Base-by-base conservation (phyloP, 2,888 invertebrate genomes). In the Mactromeris polynyma region DNA sequence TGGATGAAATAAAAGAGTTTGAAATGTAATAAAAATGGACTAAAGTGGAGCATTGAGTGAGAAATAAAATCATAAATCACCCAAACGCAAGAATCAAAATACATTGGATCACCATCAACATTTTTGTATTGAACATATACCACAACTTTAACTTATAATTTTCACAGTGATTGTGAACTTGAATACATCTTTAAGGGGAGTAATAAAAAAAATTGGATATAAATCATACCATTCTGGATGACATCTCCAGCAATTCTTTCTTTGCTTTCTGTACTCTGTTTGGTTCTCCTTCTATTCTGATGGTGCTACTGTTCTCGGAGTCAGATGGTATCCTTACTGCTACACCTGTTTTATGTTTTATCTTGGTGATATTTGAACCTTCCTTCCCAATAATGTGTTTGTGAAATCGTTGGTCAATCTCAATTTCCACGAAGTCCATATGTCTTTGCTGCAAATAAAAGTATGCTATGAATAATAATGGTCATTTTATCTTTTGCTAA, bases 381-480 rank as follows among this genome's bases (percentile, higher is more conserved):
- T 97, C 98, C 97, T 99, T 99, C 93, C 99, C 99, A 97, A 99
- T 99, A 97, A 99, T 99, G 97, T 99, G 99, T 97, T 99, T 99
- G 97, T 99, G 99, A 97, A 96, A 96, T 93, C 95, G 96, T 87
- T 95, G 96, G 89, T 96, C 96, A 83, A 96, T 93, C 85, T 95
- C 91, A 81, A 96, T 93, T 92, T 96, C 96, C 69, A 95, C 96
- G 96, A 98, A 99, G 42, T 98, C 98, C 96, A 98, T 98, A 90
- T 98, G 98, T 51, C 98, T 97, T 92, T 98, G 93, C 95, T 96
- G 93, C n/a, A 93, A 91, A 81, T 21, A 58, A 79, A 79, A 19
- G 21, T 40, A 46, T 46, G 46, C 2, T 17, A 46, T 46, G 3
- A 46, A 46, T 46, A 9, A 4, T 17, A 17, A 46, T 9, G 17